Percentiles rank a stretch among this genome's conserved stretches.
These are phyloP conservation scores for Drosophila bipectinata DNA, from an alignment of 1,140 invertebrate species.

Conservation along the genomic window DNA sequence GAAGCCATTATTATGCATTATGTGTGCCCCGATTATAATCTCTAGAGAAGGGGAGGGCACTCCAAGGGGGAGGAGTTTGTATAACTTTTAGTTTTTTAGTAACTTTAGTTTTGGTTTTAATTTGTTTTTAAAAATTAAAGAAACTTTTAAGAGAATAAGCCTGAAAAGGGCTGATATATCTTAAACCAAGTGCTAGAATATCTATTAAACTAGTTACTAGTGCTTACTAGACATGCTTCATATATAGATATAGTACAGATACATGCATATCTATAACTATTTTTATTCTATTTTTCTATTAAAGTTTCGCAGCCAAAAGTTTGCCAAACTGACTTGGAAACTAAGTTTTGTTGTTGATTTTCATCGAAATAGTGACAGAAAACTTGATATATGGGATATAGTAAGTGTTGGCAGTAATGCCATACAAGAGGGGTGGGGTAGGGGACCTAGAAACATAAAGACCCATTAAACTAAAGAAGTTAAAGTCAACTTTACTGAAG, in stretches of 20 bases:
- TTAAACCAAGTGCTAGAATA: no score
- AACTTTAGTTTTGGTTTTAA: no score
- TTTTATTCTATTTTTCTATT: background rate
- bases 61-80: background rate
- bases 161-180: no score
- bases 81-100: background rate
- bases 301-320: constrained; percentile 11
- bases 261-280: background rate
- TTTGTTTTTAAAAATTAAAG: no score
- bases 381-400: no score
- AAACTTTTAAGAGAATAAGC: no score
- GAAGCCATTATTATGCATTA: constrained; percentile 46
- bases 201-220: no score
- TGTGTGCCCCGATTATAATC: constrained; percentile 41
- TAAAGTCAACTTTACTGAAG: background rate
- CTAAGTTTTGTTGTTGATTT: constrained; percentile 28
- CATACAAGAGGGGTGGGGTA: no score
- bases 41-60: constrained; percentile 7
- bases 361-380: no score
- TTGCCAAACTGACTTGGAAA: constrained; percentile 31
- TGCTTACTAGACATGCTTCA: no score
- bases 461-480: background rate
- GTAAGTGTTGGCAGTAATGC: no score
- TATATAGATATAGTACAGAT: background rate
- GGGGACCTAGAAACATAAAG: background rate